Conservation (phyloP, 2,797 vertebrate genomes). For the Darevskia mixta region DNA sequence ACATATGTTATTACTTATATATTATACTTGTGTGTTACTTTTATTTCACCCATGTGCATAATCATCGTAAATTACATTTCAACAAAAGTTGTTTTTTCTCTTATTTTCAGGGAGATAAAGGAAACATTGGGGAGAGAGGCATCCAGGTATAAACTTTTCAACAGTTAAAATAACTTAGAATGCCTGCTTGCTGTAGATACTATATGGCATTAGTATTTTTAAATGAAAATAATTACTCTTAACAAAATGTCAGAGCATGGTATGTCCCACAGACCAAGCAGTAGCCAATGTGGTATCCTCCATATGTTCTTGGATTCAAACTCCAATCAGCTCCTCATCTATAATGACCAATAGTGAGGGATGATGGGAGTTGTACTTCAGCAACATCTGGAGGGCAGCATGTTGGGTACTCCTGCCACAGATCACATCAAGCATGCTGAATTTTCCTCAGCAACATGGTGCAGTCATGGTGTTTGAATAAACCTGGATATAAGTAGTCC, state of each 20-base stretch:
- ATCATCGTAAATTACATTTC: conserved; percentile 23
- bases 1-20: too few species aligned
- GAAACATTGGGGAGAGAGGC: conserved; percentile 88
- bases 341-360: too few species aligned
- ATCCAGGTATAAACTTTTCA: conserved; percentile 81
- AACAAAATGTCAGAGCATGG: neutral
- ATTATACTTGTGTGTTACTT: neutral
- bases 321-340: too few species aligned
- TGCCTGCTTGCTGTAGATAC: neutral
- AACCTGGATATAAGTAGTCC: neutral
- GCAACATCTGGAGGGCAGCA: too few species aligned
- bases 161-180: neutral
- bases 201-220: neutral
- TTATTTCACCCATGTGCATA: neutral
- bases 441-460: neutral
- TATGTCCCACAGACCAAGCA: neutral
- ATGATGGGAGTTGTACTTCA: too few species aligned
- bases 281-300: too few species aligned
- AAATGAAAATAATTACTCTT: neutral
- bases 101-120: conserved; percentile 88
- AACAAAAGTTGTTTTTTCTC: conserved; percentile 37
- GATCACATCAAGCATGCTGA: neutral
- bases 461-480: neutral
- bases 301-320: too few species aligned
- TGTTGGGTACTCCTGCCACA: neutral